These are phyloP conservation scores for Apis dorsata DNA, from an alignment of 1,140 invertebrate species.

Conservation along the genomic window DNA sequence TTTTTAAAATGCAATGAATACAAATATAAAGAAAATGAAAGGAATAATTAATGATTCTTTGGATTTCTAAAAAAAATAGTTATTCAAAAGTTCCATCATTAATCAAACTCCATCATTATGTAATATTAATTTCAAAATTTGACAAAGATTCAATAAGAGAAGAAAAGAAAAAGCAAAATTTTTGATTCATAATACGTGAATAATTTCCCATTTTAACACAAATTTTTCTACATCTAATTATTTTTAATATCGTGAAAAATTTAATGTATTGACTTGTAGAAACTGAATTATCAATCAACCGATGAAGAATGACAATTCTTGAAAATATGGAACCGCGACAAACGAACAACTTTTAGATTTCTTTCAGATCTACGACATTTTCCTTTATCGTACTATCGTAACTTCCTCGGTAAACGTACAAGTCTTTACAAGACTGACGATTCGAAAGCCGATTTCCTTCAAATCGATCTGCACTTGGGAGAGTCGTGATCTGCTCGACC, in stretches of 20 bases:
- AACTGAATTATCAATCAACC: slow-evolving; percentile 29
- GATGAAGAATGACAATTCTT: slow-evolving; percentile 24
- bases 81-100: no score
- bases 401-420: not conserved
- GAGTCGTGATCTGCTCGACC: not conserved
- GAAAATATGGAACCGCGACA: not conserved
- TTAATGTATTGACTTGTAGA: not conserved
- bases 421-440: slow-evolving; percentile 13
- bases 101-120: no score
- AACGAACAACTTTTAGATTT: slow-evolving; percentile 20
- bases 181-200: no score
- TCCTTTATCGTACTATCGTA: not conserved
- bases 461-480: slow-evolving; percentile 31
- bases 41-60: no score
- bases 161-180: no score
- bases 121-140: no score
- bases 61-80: no score
- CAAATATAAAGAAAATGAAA: no score
- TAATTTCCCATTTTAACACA: no score
- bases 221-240: not conserved
- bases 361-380: slow-evolving; percentile 26
- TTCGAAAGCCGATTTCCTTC: slow-evolving; percentile 38
- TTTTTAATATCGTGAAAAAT: not conserved
- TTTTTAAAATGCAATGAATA: no score
- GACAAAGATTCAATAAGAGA: no score